Evolutionary conservation across 2,888 invertebrate genomes (phyloP).

Genomic region (Tinea semifulvella): DNA sequence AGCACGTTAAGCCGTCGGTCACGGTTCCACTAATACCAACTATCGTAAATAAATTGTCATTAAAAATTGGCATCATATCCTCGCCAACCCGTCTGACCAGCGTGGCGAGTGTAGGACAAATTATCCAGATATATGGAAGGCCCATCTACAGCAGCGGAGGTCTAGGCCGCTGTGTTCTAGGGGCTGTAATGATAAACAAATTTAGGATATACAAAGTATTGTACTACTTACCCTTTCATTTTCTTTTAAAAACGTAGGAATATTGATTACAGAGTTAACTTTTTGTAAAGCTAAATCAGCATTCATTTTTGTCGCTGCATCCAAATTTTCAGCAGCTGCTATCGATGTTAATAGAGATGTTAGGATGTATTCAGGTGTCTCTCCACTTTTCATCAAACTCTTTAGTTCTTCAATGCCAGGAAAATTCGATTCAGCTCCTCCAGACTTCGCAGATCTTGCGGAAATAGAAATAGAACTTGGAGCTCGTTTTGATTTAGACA

Average conservation of each 20-base stretch:
- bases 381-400: conserved; percentile 74
- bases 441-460: conserved; percentile 48
- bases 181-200: neutral
- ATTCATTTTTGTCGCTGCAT: conserved; percentile 53
- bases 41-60: too few relatives aligned
- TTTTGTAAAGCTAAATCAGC: conserved; percentile 50
- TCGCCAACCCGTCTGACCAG: too few relatives aligned
- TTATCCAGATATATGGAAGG: too few relatives aligned
- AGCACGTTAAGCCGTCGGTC: too few relatives aligned
- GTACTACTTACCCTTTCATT: conserved; percentile 70
- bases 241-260: conserved; percentile 81
- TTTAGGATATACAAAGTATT: neutral
- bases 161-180: too few relatives aligned
- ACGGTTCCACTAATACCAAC: too few relatives aligned
- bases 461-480: conserved; percentile 65
- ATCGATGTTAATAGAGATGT: conserved; percentile 70
- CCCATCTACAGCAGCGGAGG: too few relatives aligned
- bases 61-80: too few relatives aligned
- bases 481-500: conserved; percentile 60
- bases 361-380: conserved; percentile 72
- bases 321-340: conserved; percentile 56
- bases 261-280: conserved; percentile 76
- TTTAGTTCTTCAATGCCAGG: conserved; percentile 74
- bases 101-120: too few relatives aligned
- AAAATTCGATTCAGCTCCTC: conserved; percentile 65